Base-by-base conservation (phyloP, 2,888 invertebrate genomes). In the Drosophila crucigera region DNA sequence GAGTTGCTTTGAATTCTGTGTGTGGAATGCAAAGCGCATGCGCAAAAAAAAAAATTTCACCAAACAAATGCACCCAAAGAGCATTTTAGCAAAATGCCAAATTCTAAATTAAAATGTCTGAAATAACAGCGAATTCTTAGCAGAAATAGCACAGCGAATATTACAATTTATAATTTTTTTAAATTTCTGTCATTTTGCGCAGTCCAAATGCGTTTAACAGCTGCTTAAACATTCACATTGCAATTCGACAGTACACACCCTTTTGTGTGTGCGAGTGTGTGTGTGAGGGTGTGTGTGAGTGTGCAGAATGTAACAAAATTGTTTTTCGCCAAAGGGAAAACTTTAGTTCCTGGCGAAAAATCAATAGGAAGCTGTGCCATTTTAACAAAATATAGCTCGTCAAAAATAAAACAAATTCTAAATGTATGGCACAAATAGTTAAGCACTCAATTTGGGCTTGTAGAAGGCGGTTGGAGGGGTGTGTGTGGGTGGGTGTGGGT, bases 41-140 rank as follows among this genome's bases (percentile, higher is more conserved):
- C 87, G 87, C 86, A 49, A 90, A 90, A 78, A 89, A 87, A 86
- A 87, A 78, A 83, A 86, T 53, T 75, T 75, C 55, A 74, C 73
- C 64, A 66, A 79, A 82, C 70, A 77, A 79, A 80, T 76, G 78
- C 65, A 59, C 10, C 50, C 63, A 68, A 47, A 47, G 50, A 54
- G 39, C 47, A 41, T 53, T 59, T 35, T 31, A 41, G 71, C 54
- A 74, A 78, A 79, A 75, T 41, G 65, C 52, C 31, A 73, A 71
- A 43, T 80, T 73, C 58, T 87, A 73, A 87, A 89, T 89, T 69
- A 89, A 89, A 89, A 76, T 61, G 19, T 25, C 4, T 0, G 1
- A 58, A 55, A 41, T 25, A 22, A 41, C 14, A 37, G 22, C 7
- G 19, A 49, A 30, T 19, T 55, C 33, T 49, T 50, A 35, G 7